Conservation (phyloP, 2,797 vertebrate species). For the Otolemur crassicaudatus region DNA sequence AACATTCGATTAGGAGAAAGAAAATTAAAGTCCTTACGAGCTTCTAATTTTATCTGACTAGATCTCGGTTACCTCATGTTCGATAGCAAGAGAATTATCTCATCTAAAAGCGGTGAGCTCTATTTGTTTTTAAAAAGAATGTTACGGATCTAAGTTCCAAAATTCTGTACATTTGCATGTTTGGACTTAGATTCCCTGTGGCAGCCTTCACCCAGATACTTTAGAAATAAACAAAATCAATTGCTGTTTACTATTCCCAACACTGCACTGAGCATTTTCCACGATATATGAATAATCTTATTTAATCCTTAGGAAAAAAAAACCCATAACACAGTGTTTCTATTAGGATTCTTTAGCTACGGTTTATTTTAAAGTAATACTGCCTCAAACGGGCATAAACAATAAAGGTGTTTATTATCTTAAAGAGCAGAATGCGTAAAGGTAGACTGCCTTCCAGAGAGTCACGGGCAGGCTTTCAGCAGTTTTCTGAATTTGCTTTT, state of each 20-base stretch:
- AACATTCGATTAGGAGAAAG: not conserved
- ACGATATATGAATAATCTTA: not conserved
- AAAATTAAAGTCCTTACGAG: not conserved
- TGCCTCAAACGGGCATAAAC: not conserved
- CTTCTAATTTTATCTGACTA: not conserved
- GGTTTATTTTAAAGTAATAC: not conserved
- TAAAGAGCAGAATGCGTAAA: not conserved
- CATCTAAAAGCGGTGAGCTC: not conserved
- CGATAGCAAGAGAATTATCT: not conserved
- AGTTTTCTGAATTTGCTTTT: not conserved
- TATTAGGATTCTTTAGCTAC: not conserved
- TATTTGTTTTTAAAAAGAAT: constrained; percentile 45
- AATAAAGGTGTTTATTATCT: not conserved
- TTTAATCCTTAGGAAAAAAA: not conserved
- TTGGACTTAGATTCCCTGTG: not conserved
- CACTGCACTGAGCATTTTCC: not conserved
- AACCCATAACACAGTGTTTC: not conserved
- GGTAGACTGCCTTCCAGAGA: not conserved
- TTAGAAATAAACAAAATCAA: constrained; percentile 43
- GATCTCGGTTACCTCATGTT: not conserved
- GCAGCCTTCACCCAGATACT: not conserved
- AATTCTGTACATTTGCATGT: not conserved
- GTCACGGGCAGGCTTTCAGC: not conserved
- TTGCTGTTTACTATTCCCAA: not conserved
- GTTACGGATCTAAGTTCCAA: not conserved